Evolutionary conservation across 2,888 invertebrate species (phyloP).

Genomic region (Plebejus melissa): DNA sequence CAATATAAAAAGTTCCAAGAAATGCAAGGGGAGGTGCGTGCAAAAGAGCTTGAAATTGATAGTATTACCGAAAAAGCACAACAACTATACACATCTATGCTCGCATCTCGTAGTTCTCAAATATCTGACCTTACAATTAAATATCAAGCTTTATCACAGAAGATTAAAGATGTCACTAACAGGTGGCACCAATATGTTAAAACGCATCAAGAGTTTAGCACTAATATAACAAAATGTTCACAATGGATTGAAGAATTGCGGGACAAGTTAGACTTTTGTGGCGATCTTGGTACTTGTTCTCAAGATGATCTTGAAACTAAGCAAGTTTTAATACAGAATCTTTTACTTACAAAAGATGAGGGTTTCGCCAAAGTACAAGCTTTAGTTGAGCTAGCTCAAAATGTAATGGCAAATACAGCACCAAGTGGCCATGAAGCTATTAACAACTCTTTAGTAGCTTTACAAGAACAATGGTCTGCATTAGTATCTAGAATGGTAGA

Average conservation of each 20-base stretch:
- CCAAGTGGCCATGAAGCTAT: slow-evolving; percentile 92
- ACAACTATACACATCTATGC: slow-evolving; percentile 85
- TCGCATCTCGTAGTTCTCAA: slow-evolving; percentile 87
- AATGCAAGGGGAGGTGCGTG: slow-evolving; percentile 92
- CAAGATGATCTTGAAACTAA: slow-evolving; percentile 93
- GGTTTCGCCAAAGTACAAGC: slow-evolving; percentile 93
- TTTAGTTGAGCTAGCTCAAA: slow-evolving; percentile 94
- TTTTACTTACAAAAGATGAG: slow-evolving; percentile 94
- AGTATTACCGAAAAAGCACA: slow-evolving; percentile 95
- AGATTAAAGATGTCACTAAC: slow-evolving; percentile 93
- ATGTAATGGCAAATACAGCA: slow-evolving; percentile 93
- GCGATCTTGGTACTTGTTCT: slow-evolving; percentile 88
- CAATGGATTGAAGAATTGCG: slow-evolving; percentile 91
- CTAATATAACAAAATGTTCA: slow-evolving; percentile 86
- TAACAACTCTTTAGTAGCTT: slow-evolving; percentile 87
- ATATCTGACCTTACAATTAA: slow-evolving; percentile 94
- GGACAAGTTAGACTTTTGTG: slow-evolving; percentile 91
- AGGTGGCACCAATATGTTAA: slow-evolving; percentile 96
- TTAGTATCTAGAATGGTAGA: slow-evolving; percentile 93
- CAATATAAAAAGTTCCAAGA: slow-evolving; percentile 89
- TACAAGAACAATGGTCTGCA: slow-evolving; percentile 95
- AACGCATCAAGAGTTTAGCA: slow-evolving; percentile 92
- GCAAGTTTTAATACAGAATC: slow-evolving; percentile 89
- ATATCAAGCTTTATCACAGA: slow-evolving; percentile 93
- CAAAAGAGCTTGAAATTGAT: slow-evolving; percentile 95